A percentile compares a stretch with the other conserved stretches of the same genome.
Conservation (phyloP, 2,888 invertebrate species). For the Syrista parreyssii region DNA sequence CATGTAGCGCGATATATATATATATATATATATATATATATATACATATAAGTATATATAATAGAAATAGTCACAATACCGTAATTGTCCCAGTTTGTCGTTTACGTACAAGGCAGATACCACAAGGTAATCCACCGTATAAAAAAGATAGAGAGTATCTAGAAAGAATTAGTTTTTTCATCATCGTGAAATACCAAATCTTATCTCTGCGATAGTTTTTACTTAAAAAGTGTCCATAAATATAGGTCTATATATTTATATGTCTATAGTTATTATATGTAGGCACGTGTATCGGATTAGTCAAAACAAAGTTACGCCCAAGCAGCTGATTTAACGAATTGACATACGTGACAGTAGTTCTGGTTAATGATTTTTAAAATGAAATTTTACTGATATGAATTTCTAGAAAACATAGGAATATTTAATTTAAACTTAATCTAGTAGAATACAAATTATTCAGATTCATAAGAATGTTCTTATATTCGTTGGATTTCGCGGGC, state of each 20-base stretch:
- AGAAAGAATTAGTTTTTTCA: not conserved
- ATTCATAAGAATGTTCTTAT: not conserved
- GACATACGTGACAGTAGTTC: not conserved
- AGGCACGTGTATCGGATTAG: not conserved
- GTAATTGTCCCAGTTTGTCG: conserved; percentile 3
- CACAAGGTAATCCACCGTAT: not conserved
- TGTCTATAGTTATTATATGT: not conserved
- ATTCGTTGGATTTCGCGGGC: not conserved
- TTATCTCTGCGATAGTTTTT: not conserved
- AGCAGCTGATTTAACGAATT: not conserved
- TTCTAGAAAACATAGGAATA: not conserved
- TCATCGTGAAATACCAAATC: not conserved
- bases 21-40: not conserved
- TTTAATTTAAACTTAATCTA: not conserved
- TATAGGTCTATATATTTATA: not conserved
- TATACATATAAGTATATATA: conserved; percentile 6
- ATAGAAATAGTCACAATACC: not conserved
- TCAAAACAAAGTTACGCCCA: not conserved
- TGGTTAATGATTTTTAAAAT: not conserved
- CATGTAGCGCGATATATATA: conserved; percentile 2
- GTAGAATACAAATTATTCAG: not conserved
- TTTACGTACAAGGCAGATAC: not conserved
- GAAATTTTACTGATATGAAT: not conserved
- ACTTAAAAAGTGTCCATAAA: not conserved
- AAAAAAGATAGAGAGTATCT: not conserved